phyloP scores from a whole-genome alignment of 2,113 vertebrate species.

The Micromys minutus region DNA sequence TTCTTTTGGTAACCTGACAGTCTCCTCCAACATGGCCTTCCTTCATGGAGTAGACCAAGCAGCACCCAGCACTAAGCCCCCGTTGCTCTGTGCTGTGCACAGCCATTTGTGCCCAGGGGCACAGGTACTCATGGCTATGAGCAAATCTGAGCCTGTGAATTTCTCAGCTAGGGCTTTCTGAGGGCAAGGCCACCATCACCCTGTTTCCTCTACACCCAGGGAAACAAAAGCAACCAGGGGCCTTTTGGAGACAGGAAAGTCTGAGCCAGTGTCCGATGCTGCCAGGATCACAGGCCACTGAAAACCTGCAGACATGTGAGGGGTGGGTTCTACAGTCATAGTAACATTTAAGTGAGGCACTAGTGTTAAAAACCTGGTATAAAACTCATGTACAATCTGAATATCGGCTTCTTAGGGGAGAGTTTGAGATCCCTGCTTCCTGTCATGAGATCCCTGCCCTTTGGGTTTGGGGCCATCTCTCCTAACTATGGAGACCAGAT shows the following conservation, averaged over 20 bases:
- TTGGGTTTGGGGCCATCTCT: neutral
- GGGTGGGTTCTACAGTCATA: neutral
- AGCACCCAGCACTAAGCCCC: neutral
- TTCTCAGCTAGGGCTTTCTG: neutral
- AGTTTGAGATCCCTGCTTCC: neutral
- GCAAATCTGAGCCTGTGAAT: neutral
- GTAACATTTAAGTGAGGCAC: neutral
- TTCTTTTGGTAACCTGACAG: neutral
- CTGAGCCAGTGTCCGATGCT: neutral
- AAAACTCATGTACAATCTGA: neutral
- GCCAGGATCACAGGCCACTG: rapidly evolving
- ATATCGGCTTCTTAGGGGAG: neutral
- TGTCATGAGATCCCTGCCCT: neutral
- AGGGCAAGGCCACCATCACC: neutral
- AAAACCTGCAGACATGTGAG: neutral
- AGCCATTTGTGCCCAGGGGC: neutral
- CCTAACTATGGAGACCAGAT: neutral
- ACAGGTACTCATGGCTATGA: neutral
- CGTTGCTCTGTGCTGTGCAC: too few relatives aligned
- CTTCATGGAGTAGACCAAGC: neutral
- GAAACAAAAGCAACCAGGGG: neutral
- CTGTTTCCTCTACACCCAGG: neutral
- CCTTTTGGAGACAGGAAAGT: neutral
- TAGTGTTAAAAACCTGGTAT: neutral
- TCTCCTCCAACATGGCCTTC: neutral